phyloP scores from a whole-genome alignment of 2,113 vertebrate genomes.

The Daboia siamensis region DNA sequence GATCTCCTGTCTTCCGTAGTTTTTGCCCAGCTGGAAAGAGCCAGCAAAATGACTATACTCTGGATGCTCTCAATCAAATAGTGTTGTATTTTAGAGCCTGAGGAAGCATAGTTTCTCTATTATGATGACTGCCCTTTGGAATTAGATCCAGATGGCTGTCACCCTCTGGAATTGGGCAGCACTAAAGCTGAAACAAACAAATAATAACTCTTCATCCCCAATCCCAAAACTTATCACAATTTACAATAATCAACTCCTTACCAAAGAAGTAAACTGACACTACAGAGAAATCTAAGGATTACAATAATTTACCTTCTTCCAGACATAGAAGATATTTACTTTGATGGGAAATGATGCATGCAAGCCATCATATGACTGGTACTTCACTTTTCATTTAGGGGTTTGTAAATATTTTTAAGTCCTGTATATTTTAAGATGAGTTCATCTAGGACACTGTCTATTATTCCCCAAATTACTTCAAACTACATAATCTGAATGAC shows the following conservation, averaged over 20 bases:
- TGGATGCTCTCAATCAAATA: background rate
- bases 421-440: background rate
- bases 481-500: background rate
- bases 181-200: background rate
- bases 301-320: background rate
- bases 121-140: background rate
- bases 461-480: background rate
- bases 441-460: background rate
- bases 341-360: background rate
- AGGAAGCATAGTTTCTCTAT: background rate
- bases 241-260: background rate
- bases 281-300: background rate
- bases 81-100: background rate
- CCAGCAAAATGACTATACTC: background rate
- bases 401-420: background rate
- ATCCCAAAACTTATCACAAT: background rate
- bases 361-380: background rate
- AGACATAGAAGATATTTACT: background rate
- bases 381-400: background rate
- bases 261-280: background rate
- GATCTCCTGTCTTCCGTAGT: background rate
- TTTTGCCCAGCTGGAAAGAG: background rate
- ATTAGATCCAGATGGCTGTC: background rate
- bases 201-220: background rate
- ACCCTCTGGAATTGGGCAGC: background rate